phyloP scores from a whole-genome alignment of 2,113 vertebrate genomes.

The Embiotoca jacksoni region DNA sequence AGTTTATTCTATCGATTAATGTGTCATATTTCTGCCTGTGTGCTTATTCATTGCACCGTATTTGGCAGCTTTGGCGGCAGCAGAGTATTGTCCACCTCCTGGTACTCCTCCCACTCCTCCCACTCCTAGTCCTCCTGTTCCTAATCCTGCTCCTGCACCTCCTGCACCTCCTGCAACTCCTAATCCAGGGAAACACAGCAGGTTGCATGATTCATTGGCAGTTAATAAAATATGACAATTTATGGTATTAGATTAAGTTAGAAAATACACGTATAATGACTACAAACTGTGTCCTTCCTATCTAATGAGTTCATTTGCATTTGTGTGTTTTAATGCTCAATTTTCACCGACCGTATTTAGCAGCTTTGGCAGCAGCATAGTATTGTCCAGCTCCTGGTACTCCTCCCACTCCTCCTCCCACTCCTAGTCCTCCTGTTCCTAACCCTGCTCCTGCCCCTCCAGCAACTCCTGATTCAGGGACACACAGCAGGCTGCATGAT shows the following conservation, averaged over 20 bases:
- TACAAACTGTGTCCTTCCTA: not conserved
- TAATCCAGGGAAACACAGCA: no score
- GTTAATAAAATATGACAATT: no score
- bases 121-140: not conserved
- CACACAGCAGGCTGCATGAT: no score
- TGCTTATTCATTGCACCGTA: constrained; percentile 7
- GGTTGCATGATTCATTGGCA: no score
- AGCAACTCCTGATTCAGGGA: no score
- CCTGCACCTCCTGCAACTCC: no score
- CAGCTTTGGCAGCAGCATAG: constrained; percentile 67
- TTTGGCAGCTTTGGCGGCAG: constrained; percentile 71
- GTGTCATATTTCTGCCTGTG: not conserved
- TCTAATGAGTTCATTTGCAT: not conserved
- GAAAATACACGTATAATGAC: no score
- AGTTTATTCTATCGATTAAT: no score
- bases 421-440: not conserved
- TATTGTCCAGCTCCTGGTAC: constrained; percentile 41
- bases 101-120: not conserved
- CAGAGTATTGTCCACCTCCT: constrained; percentile 46
- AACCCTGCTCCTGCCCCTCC: no score
- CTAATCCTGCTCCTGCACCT: no score
- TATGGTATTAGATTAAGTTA: no score
- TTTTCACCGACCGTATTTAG: constrained; percentile 44
- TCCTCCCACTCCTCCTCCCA: not conserved
- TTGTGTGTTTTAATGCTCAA: not conserved